Conservation (phyloP, 2,797 vertebrate genomes). For the Potorous gilbertii region DNA sequence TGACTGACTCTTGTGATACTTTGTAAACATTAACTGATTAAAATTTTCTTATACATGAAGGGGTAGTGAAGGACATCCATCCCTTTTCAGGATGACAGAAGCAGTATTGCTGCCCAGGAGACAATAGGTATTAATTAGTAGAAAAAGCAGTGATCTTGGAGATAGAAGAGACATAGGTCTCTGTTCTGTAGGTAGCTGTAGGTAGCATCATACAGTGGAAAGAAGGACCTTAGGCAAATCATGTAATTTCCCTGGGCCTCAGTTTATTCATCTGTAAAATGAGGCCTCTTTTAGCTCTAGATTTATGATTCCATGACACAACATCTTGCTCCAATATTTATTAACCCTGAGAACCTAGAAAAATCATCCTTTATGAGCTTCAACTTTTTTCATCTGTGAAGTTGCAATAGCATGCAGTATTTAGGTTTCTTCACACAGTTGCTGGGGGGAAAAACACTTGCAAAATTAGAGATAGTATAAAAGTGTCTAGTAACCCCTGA, state of each 20-base stretch:
- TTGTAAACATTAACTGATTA: neutral
- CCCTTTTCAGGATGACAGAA: neutral
- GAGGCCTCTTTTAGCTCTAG: neutral
- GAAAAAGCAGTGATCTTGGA: neutral
- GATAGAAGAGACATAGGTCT: neutral
- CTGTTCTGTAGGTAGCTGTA: neutral
- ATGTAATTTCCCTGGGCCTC: neutral
- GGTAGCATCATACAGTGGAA: neutral
- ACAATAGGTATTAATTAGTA: neutral
- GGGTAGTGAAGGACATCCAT: neutral
- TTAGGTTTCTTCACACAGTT: neutral
- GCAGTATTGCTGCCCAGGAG: neutral
- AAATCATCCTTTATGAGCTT: neutral
- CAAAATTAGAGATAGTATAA: neutral
- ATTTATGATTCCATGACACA: neutral
- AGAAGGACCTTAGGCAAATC: neutral
- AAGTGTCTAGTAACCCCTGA: neutral
- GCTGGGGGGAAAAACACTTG: neutral
- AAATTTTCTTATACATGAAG: neutral
- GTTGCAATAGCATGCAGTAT: neutral
- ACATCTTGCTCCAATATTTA: neutral
- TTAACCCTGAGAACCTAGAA: neutral
- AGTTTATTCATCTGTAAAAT: neutral
- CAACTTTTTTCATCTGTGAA: neutral
- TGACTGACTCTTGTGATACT: neutral